Evolutionary conservation across 64 coral and sea anemone species (phyloP).

Genomic region (Montipora efflorescens): DNA sequence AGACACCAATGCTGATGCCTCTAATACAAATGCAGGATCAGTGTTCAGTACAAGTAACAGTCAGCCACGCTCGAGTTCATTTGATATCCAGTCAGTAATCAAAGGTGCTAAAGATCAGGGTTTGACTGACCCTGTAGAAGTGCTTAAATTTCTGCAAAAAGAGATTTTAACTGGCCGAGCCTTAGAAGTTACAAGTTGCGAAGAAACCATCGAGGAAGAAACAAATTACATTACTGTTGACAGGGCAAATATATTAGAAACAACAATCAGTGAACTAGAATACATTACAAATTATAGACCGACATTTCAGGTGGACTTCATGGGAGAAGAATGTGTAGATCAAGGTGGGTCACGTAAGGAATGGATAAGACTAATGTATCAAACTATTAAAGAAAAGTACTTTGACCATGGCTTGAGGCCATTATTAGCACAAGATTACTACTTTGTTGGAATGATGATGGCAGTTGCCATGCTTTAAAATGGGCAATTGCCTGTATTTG

Average conservation of each 20-base stretch:
- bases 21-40: no score
- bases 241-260: not conserved
- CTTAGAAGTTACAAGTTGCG: slow-evolving; percentile 1
- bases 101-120: not conserved
- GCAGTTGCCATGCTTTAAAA: slow-evolving; percentile 42
- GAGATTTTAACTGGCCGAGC: slow-evolving; percentile 21
- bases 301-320: slow-evolving; percentile 56
- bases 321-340: slow-evolving; percentile 45
- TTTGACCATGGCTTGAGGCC: slow-evolving; percentile 50
- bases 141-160: slow-evolving; percentile 38
- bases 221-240: slow-evolving; percentile 7
- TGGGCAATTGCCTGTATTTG: slow-evolving; percentile 16
- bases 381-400: slow-evolving; percentile 48
- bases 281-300: slow-evolving; percentile 24
- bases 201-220: slow-evolving; percentile 21
- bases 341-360: slow-evolving; percentile 54
- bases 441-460: slow-evolving; percentile 60
- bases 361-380: slow-evolving; percentile 43
- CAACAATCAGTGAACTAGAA: slow-evolving; percentile 52
- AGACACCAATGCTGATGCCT: no score
- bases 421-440: slow-evolving; percentile 5
- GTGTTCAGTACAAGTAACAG: no score
- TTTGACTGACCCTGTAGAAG: slow-evolving; percentile 37
- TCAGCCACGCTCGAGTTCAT: not conserved
- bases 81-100: slow-evolving; percentile 48